phyloP scores from a whole-genome alignment of 2,113 vertebrate genomes.

The Chloroceryle aenea region DNA sequence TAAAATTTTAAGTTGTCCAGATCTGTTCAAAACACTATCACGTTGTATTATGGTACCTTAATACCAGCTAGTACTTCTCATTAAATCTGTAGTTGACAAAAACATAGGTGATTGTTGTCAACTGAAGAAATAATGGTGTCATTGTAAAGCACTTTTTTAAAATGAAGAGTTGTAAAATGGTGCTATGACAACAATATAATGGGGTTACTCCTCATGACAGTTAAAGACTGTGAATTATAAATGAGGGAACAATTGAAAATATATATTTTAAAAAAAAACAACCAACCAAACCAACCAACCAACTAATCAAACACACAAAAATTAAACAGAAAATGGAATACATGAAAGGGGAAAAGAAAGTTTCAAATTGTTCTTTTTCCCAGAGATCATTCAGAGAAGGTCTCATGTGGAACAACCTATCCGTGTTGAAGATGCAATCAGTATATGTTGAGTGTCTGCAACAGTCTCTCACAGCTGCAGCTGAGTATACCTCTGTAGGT shows the following conservation, averaged over 20 bases:
- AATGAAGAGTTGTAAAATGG: background rate
- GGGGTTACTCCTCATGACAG: background rate
- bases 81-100: background rate
- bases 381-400: background rate
- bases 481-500: background rate
- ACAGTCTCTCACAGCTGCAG: background rate
- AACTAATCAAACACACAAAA: no score
- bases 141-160: background rate
- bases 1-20: background rate
- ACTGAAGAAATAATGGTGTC: background rate
- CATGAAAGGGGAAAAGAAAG: background rate
- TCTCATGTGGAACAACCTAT: background rate
- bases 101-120: background rate
- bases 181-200: background rate
- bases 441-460: background rate
- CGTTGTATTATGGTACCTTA: rapidly evolving
- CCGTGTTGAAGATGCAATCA: background rate
- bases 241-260: background rate
- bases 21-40: background rate
- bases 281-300: no score
- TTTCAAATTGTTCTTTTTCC: background rate
- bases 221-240: background rate
- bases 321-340: background rate
- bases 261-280: no score
- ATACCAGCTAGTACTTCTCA: background rate